Evolutionary conservation across 2,888 invertebrate genomes (phyloP), one percentile per base, ranked within the genome.

Genomic region (Troides oblongomaculatus): DNA sequence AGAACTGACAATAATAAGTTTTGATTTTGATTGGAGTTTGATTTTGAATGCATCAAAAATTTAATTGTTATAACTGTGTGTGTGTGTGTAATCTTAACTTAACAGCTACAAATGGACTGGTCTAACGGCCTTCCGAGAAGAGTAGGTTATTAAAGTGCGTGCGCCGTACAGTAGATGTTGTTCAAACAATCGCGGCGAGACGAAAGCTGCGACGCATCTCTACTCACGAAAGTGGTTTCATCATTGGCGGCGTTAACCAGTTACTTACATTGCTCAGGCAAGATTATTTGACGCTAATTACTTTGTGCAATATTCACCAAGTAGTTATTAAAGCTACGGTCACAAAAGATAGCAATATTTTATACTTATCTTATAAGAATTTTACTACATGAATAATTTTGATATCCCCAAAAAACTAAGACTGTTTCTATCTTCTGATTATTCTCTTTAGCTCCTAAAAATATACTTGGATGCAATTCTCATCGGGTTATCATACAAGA

Each of bases 101-200:
- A 46, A 46, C 14, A 46, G 14, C 46, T 46, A 46, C 46, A 14
- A 46, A 46, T 14, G 12, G 4, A 53, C n/a, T 53, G 23, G 17
- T 58, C 21, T 39, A 21, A 21, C n/a, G 43, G n/a, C 61, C 10
- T 39, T 46, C 43, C 23, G 18, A 25, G 57, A 43, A 59, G 39
- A 39, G 25, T 65, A 46, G 25, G 39, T 65, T 59, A 46, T 66
- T 66, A 66, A 66, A 53, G 53, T 53, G 18, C 53, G 53, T 53
- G 8, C 53, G n/a, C 53, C 53, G 8, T n/a, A 53, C 53, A 23
- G 43, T 62, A 62, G 57, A 62, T 17, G 6, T 58, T 64, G 68
- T 69, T 69, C 56, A 69, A 64, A 69, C 69, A 69, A 69, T 69
- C 59, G 65, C 65, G 60, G n/a, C 56, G 43, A 64, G 43, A 60